Evolutionary conservation across 2,888 invertebrate genomes (phyloP).

Genomic region (Vesta saturnalis): DNA sequence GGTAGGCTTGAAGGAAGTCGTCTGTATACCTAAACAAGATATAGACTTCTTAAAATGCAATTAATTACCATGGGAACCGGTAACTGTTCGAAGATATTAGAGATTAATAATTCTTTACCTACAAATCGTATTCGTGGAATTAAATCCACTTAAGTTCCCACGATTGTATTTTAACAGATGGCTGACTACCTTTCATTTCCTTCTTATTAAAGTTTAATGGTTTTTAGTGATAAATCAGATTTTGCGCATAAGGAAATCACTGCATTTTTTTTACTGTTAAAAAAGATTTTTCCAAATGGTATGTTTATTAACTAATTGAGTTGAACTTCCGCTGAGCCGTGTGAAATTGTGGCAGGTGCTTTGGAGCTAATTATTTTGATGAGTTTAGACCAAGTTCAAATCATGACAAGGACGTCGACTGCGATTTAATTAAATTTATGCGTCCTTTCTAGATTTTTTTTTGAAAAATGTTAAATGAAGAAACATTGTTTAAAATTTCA

Average conservation of each 20-base stretch:
- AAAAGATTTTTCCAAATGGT: conserved; percentile 7
- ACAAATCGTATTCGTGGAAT: conserved; percentile 30
- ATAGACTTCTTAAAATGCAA: conserved; percentile 28
- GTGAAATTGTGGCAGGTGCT: conserved; percentile 60
- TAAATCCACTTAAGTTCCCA: conserved; percentile 34
- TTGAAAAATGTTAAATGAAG: neutral
- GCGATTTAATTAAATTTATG: conserved; percentile 38
- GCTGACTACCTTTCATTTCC: conserved; percentile 38
- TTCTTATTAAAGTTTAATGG: conserved; percentile 28
- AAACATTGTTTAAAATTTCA: neutral
- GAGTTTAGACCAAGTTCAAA: conserved; percentile 15
- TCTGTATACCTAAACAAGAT: neutral
- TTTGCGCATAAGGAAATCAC: conserved; percentile 13
- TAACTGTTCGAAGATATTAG: conserved; percentile 23
- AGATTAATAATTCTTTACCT: conserved; percentile 30
- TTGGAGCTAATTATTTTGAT: conserved; percentile 8
- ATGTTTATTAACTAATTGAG: conserved; percentile 45
- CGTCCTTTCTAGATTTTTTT: too few species aligned
- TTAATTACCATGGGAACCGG: conserved; percentile 32
- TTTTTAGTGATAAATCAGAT: conserved; percentile 15
- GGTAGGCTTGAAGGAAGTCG: conserved; percentile 6
- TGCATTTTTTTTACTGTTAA: neutral
- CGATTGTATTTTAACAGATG: conserved; percentile 37
- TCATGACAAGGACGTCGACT: conserved; percentile 30
- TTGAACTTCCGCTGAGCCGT: conserved; percentile 62